These are phyloP conservation scores for Corythornis cristatus DNA, from an alignment of 2,113 vertebrate species.

Conservation along the genomic window DNA sequence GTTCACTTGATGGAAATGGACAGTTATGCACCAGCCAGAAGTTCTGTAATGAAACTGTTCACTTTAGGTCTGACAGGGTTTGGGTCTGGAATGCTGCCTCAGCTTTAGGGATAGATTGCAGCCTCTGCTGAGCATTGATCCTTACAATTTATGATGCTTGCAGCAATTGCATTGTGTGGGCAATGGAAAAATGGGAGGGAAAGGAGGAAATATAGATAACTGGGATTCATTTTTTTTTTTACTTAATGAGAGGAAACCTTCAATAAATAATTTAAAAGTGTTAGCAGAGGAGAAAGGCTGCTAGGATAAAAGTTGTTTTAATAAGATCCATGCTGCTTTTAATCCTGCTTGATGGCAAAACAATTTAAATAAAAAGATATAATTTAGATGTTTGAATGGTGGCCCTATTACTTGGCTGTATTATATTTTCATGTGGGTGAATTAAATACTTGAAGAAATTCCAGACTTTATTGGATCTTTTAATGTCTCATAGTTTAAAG, in stretches of 20 bases:
- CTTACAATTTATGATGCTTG: neutral
- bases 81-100: neutral
- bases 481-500: neutral
- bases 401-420: neutral
- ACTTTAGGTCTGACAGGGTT: neutral
- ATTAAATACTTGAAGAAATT: slow-evolving; percentile 37
- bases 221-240: neutral
- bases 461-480: neutral
- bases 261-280: neutral
- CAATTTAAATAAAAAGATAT: neutral
- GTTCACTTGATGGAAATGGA: neutral
- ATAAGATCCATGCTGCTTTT: neutral
- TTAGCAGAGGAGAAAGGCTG: neutral
- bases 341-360: slow-evolving; percentile 2
- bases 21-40: neutral
- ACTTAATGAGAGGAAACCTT: neutral
- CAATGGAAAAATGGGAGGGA: neutral
- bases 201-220: neutral
- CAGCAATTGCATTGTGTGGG: neutral
- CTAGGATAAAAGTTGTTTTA: slow-evolving; percentile 7
- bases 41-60: neutral
- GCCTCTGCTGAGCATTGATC: neutral
- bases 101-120: neutral
- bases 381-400: neutral
- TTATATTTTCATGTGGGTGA: neutral